Percentiles rank a stretch among this genome's conserved stretches.
Evolutionary conservation across 53 echinoderm and acorn worm genomes (phyloP).

Genomic region (Echinarachnius parma): DNA sequence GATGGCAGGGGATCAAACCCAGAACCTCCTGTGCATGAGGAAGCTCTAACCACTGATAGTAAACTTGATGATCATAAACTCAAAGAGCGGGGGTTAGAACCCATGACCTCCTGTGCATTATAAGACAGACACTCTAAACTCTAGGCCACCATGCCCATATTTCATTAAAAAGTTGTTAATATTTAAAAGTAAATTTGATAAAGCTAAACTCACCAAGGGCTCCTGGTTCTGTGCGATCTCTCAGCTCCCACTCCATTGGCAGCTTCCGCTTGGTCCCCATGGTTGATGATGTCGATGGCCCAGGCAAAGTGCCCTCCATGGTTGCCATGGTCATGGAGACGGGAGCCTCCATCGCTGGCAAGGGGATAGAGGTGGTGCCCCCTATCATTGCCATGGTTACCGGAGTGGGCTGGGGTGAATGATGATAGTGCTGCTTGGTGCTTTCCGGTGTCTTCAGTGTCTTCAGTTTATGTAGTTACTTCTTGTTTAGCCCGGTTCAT

Average conservation of each 20-base stretch:
- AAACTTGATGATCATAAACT: too few relatives aligned
- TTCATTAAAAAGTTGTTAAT: too few relatives aligned
- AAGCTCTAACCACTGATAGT: too few relatives aligned
- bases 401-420: neutral
- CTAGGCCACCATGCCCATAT: too few relatives aligned
- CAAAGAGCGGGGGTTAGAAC: too few relatives aligned
- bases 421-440: neutral
- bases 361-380: neutral
- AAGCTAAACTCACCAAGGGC: slow-evolving; percentile 39
- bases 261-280: slow-evolving; percentile 39
- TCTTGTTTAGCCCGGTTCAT: neutral
- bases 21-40: too few relatives aligned
- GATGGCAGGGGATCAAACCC: too few relatives aligned
- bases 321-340: slow-evolving; percentile 30
- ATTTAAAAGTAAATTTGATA: too few relatives aligned
- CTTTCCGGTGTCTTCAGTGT: neutral
- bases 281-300: slow-evolving; percentile 28
- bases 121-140: neutral
- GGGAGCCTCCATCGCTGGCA: neutral
- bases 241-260: slow-evolving; percentile 39
- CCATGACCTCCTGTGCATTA: too few relatives aligned
- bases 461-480: slow-evolving; percentile 12
- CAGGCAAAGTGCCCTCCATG: slow-evolving; percentile 35
- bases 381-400: neutral
- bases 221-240: slow-evolving; percentile 41